These are phyloP conservation scores for Chydorus sphaericus DNA, from an alignment of 2,888 invertebrate genomes.

Conservation along the genomic window DNA sequence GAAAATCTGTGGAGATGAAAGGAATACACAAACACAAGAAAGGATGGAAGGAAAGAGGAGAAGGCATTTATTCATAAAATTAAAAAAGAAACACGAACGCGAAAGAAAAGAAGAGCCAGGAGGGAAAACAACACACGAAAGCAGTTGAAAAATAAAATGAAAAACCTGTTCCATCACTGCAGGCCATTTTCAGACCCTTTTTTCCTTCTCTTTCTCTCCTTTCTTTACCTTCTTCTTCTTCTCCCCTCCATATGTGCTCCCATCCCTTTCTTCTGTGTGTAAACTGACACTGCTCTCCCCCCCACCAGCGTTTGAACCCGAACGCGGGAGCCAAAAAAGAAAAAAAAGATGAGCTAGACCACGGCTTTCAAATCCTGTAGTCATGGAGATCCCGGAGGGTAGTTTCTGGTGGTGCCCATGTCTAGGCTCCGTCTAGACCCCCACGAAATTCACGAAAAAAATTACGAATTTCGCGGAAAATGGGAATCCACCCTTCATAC, in stretches of 20 bases:
- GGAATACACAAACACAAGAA: not conserved
- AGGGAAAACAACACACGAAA: not conserved
- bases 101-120: not conserved
- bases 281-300: too few relatives aligned
- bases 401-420: constrained; percentile 1
- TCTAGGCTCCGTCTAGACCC: constrained; percentile 12
- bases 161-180: not conserved
- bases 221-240: not conserved
- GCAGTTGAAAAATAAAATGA: not conserved
- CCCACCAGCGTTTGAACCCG: not conserved
- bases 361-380: not conserved
- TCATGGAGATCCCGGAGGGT: not conserved
- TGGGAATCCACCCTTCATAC: too few relatives aligned
- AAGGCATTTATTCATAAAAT: constrained; percentile 3
- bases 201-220: not conserved
- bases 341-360: not conserved
- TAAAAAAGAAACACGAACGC: too few relatives aligned
- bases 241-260: not conserved
- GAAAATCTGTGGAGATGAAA: constrained; percentile 1
- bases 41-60: too few relatives aligned
- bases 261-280: not conserved
- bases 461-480: not conserved
- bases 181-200: not conserved
- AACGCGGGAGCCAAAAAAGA: not conserved
- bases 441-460: constrained; percentile 3